Conservation (phyloP, 2,888 invertebrate genomes). For the Eupithecia subfuscata region DNA sequence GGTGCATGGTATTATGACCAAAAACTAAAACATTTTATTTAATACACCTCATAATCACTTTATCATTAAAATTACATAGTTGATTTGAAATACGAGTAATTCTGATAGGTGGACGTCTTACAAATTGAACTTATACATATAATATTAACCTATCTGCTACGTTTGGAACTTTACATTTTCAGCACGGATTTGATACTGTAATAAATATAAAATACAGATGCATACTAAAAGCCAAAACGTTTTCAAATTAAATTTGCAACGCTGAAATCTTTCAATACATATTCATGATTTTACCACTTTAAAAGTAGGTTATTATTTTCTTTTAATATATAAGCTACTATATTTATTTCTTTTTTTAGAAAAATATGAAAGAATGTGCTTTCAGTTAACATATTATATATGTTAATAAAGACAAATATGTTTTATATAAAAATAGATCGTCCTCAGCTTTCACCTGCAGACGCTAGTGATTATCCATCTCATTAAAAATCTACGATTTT, state of each 20-base stretch:
- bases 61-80: conserved; percentile 59
- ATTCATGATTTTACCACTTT: conserved; percentile 71
- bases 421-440: conserved; percentile 83
- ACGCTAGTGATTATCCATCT: conserved; percentile 76
- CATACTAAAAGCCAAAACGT: conserved; percentile 20
- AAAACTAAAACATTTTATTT: conserved; percentile 63
- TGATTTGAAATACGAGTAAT: conserved; percentile 37
- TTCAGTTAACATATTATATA: conserved; percentile 83
- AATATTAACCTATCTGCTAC: neutral
- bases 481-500: conserved; percentile 83
- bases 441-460: conserved; percentile 72
- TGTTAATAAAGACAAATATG: conserved; percentile 83
- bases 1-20: conserved; percentile 71
- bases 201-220: conserved; percentile 9
- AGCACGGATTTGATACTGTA: conserved; percentile 6
- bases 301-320: conserved; percentile 72
- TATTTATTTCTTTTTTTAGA: conserved; percentile 78
- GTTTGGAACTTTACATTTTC: conserved; percentile 1
- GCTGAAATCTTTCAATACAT: conserved; percentile 52
- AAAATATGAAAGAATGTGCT: conserved; percentile 84
- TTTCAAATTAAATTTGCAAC: conserved; percentile 26
- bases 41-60: conserved; percentile 74
- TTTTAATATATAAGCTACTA: conserved; percentile 69
- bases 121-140: neutral
- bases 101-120: conserved; percentile 8